Percentiles rank a stretch among this genome's conserved stretches.
Conservation (phyloP, 2,888 invertebrate genomes). For the Campoplex capitator region DNA sequence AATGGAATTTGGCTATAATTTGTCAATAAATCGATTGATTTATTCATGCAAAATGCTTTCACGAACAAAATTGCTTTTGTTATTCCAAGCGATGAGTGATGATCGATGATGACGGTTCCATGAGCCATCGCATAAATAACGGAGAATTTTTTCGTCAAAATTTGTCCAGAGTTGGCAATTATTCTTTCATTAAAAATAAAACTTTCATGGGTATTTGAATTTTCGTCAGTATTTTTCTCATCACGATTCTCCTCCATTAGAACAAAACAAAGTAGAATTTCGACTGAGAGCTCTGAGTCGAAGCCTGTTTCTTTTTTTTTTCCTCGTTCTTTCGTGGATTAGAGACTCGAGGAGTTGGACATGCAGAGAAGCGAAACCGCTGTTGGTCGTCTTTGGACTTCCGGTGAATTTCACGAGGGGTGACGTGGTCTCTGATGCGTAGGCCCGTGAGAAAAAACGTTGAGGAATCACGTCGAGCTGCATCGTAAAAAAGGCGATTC, state of each 20-base stretch:
- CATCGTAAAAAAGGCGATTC: neutral
- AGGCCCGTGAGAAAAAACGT: conserved; percentile 65
- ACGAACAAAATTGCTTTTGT: neutral
- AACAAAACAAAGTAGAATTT: neutral
- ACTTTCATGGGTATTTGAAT: neutral
- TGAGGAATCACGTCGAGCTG: conserved; percentile 41
- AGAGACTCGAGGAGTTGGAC: neutral
- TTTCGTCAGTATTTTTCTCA: neutral
- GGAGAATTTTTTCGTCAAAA: too few relatives aligned
- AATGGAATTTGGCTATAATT: neutral
- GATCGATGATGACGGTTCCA: neutral
- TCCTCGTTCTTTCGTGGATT: conserved; percentile 28
- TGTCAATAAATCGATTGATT: neutral
- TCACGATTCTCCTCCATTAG: neutral
- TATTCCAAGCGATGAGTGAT: neutral
- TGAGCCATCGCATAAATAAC: too few relatives aligned
- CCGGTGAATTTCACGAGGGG: conserved; percentile 66
- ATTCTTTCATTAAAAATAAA: too few relatives aligned
- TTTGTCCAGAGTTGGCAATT: too few relatives aligned
- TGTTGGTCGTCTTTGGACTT: conserved; percentile 49
- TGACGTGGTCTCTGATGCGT: conserved; percentile 40
- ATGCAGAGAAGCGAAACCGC: conserved; percentile 30
- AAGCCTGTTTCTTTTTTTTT: neutral
- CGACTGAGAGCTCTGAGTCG: neutral
- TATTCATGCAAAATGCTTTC: too few relatives aligned